Evolutionary conservation across 2,113 vertebrate genomes (phyloP), one percentile per base, ranked within the genome.

Genomic region (Dascyllus trimaculatus): DNA sequence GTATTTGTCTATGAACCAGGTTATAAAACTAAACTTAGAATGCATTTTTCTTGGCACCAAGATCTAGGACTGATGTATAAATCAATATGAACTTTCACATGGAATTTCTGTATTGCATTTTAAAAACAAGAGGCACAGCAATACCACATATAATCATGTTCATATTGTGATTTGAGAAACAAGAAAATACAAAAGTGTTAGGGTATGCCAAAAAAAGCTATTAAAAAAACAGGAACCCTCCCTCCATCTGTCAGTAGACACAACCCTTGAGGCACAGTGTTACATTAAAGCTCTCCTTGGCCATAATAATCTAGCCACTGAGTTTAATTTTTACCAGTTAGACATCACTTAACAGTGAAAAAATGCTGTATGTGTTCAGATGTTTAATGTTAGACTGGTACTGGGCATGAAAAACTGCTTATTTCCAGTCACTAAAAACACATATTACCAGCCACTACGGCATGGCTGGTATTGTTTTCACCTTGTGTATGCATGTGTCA

Each of bases 301-400:
- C n/a, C 25, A 38, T 6, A 60, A 78, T 89, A 82, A 89, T 83
- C 80, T 62, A 86, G 66, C 83, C 60, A 80, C 69, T 71, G 46
- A 15, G 43, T 25, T 84, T 54, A 85, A 67, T 58, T 0, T 83
- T 69, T 66, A 64, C n/a, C 29, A 2, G 2, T 63, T 40, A 48
- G 54, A 51, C 57, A 78, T 80, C 29, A 78, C 54, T 69, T 54
- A 58, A 65, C 61, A 64, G 56, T 62, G 22, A 71, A 13, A 59
- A 29, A 65, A 61, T 58, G 24, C 45, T 46, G 15, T 26, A 70
- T 63, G 56, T 69, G 60, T 54, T 43, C 11, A 15, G 13, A 4
- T 17, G 25, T 73, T 43, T 52, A 19, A 29, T 15, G 17, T 64
- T 56, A 22, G 58, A 46, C 19, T 48, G 43, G 4, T n/a, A 32